These are phyloP conservation scores for Labeo catla DNA, from an alignment of 2,113 vertebrate genomes.

Conservation along the genomic window DNA sequence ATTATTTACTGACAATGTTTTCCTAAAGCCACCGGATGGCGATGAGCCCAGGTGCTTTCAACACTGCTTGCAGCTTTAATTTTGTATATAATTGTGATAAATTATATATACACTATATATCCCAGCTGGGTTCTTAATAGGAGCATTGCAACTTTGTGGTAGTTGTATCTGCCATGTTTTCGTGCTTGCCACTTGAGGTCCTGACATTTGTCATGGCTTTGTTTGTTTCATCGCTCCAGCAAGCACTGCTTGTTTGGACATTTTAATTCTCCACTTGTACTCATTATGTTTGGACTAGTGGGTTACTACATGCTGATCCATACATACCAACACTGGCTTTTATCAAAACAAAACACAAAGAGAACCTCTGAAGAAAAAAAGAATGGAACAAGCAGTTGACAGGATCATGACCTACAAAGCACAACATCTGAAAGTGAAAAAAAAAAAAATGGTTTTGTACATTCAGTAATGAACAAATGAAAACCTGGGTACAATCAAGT, in stretches of 20 bases:
- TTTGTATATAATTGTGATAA: too few relatives aligned
- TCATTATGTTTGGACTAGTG: not conserved
- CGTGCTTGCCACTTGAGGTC: not conserved
- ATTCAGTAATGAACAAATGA: too few relatives aligned
- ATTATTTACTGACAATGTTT: too few relatives aligned
- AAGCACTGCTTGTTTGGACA: not conserved
- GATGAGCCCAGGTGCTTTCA: too few relatives aligned
- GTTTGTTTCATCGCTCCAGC: not conserved
- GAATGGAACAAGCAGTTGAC: not conserved
- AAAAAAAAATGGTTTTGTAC: too few relatives aligned
- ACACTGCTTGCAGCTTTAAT: too few relatives aligned
- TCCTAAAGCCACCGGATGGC: too few relatives aligned
- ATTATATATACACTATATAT: too few relatives aligned
- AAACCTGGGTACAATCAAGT: too few relatives aligned
- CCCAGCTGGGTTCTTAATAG: too few relatives aligned
- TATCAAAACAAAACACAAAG: not conserved
- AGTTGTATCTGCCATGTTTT: not conserved
- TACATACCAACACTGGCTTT: not conserved
- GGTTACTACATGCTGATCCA: not conserved
- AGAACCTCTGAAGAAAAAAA: not conserved
- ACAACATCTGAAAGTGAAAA: not conserved
- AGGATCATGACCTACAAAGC: not conserved
- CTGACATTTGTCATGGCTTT: not conserved
- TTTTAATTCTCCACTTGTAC: not conserved
- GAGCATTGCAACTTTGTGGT: too few relatives aligned